These are phyloP conservation scores for Phalacrocorax aristotelis DNA, from an alignment of 2,113 vertebrate genomes.

Conservation along the genomic window DNA sequence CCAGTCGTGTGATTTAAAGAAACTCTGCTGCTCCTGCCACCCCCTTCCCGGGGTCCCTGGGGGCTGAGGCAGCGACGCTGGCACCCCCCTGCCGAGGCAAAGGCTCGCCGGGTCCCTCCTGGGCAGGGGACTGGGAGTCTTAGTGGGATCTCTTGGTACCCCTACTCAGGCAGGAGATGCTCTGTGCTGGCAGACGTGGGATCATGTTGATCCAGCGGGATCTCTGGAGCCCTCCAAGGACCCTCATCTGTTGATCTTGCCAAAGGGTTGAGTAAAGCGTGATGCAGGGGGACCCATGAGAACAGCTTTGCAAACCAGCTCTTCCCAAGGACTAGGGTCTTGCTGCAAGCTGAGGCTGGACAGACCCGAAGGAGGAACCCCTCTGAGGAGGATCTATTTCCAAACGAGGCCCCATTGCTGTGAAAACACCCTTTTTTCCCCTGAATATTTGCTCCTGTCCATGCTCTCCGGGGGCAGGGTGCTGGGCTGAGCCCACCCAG, in stretches of 20 bases:
- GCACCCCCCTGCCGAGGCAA: background rate
- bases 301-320: background rate
- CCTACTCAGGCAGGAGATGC: background rate
- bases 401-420: accelerated
- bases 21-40: accelerated
- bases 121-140: no score
- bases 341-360: background rate
- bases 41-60: accelerated
- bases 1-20: background rate
- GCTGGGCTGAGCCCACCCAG: background rate
- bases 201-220: accelerated
- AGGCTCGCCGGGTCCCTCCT: accelerated
- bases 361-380: background rate
- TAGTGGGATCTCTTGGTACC: no score
- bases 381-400: accelerated
- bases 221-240: background rate
- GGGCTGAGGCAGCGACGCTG: accelerated
- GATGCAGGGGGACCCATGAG: accelerated
- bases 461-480: background rate
- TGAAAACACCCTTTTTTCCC: background rate
- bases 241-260: accelerated
- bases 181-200: background rate
- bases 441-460: background rate
- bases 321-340: background rate
- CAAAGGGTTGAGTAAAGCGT: accelerated